Conservation (phyloP, 30 jellyfish, hydroid and myxozoan species). For the Nemopilema nomurai region DNA sequence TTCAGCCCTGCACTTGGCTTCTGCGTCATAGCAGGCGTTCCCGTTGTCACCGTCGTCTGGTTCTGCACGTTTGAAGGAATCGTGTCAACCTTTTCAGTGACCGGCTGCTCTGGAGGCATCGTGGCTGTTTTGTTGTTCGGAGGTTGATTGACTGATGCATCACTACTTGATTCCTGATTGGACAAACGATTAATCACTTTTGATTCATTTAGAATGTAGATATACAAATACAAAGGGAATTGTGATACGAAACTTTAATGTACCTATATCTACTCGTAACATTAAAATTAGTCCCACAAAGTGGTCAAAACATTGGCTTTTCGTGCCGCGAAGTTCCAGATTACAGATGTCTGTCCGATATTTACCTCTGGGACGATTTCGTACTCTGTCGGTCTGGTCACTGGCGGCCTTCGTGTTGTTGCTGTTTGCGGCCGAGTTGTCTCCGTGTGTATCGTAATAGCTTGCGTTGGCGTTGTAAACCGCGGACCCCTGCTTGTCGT, state of each 20-base stretch:
- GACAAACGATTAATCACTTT: not conserved
- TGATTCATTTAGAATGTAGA: not conserved
- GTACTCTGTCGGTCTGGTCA: constrained; percentile 54
- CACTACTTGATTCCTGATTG: constrained; percentile 7
- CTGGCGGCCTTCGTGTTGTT: constrained; percentile 27
- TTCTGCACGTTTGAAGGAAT: constrained; percentile 37
- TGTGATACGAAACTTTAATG: too few relatives aligned
- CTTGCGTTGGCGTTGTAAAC: constrained; percentile 1
- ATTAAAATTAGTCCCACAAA: too few relatives aligned
- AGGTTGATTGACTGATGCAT: constrained; percentile 11
- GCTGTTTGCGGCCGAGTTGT: constrained; percentile 30
- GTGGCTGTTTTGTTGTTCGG: constrained; percentile 39
- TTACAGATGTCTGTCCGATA: too few relatives aligned
- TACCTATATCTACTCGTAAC: too few relatives aligned
- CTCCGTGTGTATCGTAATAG: constrained; percentile 1
- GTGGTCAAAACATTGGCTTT: too few relatives aligned
- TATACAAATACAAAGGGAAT: too few relatives aligned
- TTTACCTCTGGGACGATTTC: constrained; percentile 54
- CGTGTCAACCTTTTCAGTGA: constrained; percentile 53
- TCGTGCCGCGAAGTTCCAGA: too few relatives aligned
- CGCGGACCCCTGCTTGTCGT: constrained; percentile 3
- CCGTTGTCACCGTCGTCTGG: constrained; percentile 22
- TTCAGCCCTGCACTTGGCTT: not conserved
- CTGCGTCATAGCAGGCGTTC: not conserved
- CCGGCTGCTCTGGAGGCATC: constrained; percentile 55